Evolutionary conservation across 2,113 vertebrate genomes (phyloP).

Genomic region (Cygnus atratus): DNA sequence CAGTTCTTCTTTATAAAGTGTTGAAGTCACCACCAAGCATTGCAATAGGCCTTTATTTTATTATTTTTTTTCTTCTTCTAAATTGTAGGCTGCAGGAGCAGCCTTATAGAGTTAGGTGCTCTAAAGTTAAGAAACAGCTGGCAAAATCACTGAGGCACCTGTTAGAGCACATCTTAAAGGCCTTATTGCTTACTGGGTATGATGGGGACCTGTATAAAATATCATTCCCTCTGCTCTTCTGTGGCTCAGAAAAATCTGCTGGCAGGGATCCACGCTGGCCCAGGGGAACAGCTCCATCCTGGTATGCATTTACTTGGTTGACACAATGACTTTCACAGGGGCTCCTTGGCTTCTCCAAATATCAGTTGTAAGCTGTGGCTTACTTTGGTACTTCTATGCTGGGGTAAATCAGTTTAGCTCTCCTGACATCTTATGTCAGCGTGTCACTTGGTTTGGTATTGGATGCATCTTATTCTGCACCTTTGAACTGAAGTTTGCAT

Average conservation of each 20-base stretch:
- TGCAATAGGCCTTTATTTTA: not conserved
- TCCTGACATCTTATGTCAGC: not conserved
- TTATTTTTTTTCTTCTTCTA: not conserved
- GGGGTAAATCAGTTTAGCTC: accelerated
- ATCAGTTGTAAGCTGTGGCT: not conserved
- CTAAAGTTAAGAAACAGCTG: not conserved
- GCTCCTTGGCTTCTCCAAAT: not conserved
- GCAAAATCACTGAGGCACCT: not conserved
- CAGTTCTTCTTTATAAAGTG: not conserved
- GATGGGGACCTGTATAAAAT: not conserved
- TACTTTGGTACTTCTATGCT: not conserved
- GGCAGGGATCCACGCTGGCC: not conserved
- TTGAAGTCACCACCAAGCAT: not conserved
- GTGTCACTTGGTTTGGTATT: not conserved
- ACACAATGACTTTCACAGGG: not conserved
- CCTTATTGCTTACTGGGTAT: not conserved
- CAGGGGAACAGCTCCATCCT: not conserved
- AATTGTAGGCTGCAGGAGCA: not conserved
- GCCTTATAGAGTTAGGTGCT: not conserved
- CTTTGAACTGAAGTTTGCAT: not conserved
- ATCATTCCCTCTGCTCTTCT: not conserved
- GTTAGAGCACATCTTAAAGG: not conserved
- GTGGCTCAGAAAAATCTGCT: not conserved
- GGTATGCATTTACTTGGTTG: accelerated
- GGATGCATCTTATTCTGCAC: not conserved